Base-by-base conservation (phyloP, 1,140 invertebrate genomes). In the Drosophila repletoides region DNA sequence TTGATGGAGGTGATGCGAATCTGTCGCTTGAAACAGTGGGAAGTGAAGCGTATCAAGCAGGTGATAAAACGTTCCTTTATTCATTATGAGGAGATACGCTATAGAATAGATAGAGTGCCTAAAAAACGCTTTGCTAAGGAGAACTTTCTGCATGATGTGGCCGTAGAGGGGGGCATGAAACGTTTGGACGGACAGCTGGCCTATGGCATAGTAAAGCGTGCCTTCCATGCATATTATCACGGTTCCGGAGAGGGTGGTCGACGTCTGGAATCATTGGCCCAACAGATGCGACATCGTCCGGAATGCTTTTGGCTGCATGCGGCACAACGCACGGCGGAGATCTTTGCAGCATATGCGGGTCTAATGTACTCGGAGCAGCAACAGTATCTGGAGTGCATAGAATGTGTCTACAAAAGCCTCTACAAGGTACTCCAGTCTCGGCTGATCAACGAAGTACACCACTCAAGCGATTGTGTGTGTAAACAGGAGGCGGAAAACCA, bases 291-390 rank as follows among this genome's bases (percentile, higher is more conserved):
- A 0, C 80, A 86, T 19, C 43, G 24, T 0, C 21, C 49, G 12
- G 79, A 89, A 19, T 89, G 88, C 26, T 22, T 89, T 0, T 89
- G 88, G 88, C 12, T 65, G 15, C 73, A 83, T 15, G 88, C 88
- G 0, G 83, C 88, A 1, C 59, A 64, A 0, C 59, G 73, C 0
- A 89, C 88, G 0, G 83, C 88, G 0, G 55, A 81, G 60, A 64
- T 89, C 0, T 75, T 65, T 5, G 79, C 83, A 0, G 59, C 17
- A 1, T 70, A 88, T 15, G 49, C 53, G 17, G 88, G 88, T 2
- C 24, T 80, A 1, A 81, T 88, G 67, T 46, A 65, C 52, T 61
- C 68, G 9, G 80, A 84, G 46, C 53, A 88, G 60, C 40, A 26
- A 15, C 60, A 60, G 10, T 89, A 67, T 19, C 68, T 68, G 65